phyloP scores from a whole-genome alignment of 37 sponge, comb jelly and placozoan species.

The Agelas oroides region DNA sequence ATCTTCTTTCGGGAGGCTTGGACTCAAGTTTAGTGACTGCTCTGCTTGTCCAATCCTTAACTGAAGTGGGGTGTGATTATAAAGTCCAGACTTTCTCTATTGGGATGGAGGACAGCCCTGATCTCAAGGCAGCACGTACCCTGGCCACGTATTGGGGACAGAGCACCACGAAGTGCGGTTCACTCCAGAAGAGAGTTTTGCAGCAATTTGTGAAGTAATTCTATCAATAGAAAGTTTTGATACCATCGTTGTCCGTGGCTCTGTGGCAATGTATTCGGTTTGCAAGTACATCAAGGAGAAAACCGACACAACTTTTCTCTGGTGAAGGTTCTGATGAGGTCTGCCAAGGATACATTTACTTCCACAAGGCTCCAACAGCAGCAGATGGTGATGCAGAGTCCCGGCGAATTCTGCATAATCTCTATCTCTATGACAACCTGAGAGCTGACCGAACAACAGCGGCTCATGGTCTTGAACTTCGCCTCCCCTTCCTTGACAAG shows the following conservation, averaged over 20 bases:
- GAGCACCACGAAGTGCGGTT: constrained; percentile 73
- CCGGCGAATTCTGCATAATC: constrained; percentile 46
- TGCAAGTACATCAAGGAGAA: constrained; percentile 60
- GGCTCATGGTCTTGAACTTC: constrained; percentile 76
- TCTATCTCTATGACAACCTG: constrained; percentile 73
- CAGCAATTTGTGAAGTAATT: constrained; percentile 68
- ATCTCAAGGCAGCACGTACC: constrained; percentile 56
- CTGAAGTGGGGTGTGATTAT: constrained; percentile 19
- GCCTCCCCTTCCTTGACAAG: constrained; percentile 82
- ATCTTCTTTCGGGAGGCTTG: constrained; percentile 73
- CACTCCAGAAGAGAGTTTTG: constrained; percentile 64
- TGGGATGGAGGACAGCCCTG: constrained; percentile 76
- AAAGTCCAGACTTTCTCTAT: constrained; percentile 76
- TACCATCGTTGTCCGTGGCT: constrained; percentile 66
- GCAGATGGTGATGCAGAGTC: constrained; percentile 50
- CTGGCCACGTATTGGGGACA: constrained; percentile 65
- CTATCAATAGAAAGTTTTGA: constrained; percentile 71
- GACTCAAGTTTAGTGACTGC: constrained; percentile 82
- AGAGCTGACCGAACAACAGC: constrained; percentile 66
- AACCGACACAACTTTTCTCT: constrained; percentile 19
- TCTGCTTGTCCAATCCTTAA: constrained; percentile 42
- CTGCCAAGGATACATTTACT: constrained; percentile 76
- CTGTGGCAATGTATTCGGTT: constrained; percentile 65
- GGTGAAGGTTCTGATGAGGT: constrained; percentile 17
- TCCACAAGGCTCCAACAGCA: constrained; percentile 68